Conservation (phyloP, 1,140 invertebrate genomes). For the Drosophila nebulosa region DNA sequence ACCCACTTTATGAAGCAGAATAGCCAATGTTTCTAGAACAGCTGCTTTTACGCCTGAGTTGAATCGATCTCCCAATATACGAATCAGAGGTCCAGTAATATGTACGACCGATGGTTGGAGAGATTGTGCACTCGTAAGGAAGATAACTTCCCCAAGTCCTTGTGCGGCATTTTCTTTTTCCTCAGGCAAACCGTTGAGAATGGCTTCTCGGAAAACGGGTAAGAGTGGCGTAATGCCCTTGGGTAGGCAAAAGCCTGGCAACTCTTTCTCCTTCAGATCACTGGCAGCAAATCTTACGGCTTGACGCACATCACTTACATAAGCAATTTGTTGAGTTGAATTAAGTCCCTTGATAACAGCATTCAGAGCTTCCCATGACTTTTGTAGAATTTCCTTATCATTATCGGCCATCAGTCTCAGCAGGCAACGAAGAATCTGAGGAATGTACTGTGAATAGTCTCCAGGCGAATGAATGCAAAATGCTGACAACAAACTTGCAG, state of each 20-base stretch:
- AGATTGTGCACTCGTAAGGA: slow-evolving; percentile 90
- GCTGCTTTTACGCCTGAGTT: slow-evolving; percentile 96
- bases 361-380: slow-evolving; percentile 94
- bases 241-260: slow-evolving; percentile 97
- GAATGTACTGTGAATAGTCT: slow-evolving; percentile 92
- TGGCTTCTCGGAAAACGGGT: slow-evolving; percentile 97
- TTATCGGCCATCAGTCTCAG: slow-evolving; percentile 92
- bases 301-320: slow-evolving; percentile 94
- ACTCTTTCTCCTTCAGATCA: slow-evolving; percentile 89
- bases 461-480: slow-evolving; percentile 94
- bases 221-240: slow-evolving; percentile 97
- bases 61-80: slow-evolving; percentile 98
- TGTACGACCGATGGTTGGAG: slow-evolving; percentile 97
- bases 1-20: slow-evolving; percentile 95
- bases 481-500: slow-evolving; percentile 92
- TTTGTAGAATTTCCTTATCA: slow-evolving; percentile 90
- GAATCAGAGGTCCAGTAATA: slow-evolving; percentile 98
- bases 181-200: slow-evolving; percentile 96
- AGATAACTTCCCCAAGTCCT: slow-evolving; percentile 95
- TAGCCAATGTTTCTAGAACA: slow-evolving; percentile 95
- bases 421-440: slow-evolving; percentile 93
- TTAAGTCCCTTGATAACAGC: slow-evolving; percentile 94
- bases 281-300: slow-evolving; percentile 94
- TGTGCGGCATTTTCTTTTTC: slow-evolving; percentile 97
- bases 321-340: slow-evolving; percentile 89